A percentile compares a stretch with the other conserved stretches of the same genome.
phyloP scores from a whole-genome alignment of 2,888 invertebrate genomes.

The Calliphora vomitoria region DNA sequence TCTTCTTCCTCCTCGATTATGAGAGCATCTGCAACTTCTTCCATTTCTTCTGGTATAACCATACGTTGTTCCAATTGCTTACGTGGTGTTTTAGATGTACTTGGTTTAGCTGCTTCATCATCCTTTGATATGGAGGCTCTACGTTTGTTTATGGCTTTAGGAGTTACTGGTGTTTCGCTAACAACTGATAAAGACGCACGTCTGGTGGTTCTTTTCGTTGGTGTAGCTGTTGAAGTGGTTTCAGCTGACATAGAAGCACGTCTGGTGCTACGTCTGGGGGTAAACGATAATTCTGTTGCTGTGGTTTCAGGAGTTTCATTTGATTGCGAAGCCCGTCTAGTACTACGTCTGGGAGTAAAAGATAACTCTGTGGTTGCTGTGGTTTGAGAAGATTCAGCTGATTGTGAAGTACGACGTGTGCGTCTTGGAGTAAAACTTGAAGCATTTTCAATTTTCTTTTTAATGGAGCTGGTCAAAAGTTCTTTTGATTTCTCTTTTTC shows the following conservation, averaged over 20 bases:
- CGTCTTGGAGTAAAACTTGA: constrained; percentile 36
- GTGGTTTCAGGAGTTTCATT: neutral
- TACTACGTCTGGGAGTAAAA: constrained; percentile 33
- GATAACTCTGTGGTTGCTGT: neutral
- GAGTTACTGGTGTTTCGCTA: constrained; percentile 63
- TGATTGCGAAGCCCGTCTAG: constrained; percentile 56
- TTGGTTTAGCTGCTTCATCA: constrained; percentile 32
- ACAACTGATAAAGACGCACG: constrained; percentile 61
- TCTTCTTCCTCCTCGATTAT: constrained; percentile 58
- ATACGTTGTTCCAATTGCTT: constrained; percentile 20
- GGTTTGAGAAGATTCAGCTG: constrained; percentile 17
- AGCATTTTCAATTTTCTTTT: constrained; percentile 18
- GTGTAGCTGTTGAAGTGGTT: constrained; percentile 25
- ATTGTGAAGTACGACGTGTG: constrained; percentile 60
- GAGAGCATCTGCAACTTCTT: constrained; percentile 69
- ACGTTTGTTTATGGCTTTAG: constrained; percentile 66
- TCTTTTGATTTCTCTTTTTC: neutral
- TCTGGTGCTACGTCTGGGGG: constrained; percentile 74
- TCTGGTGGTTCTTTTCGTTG: constrained; percentile 48
- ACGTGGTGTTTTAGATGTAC: constrained; percentile 36
- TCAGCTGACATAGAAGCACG: constrained; percentile 74
- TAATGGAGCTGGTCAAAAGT: neutral
- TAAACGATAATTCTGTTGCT: constrained; percentile 38
- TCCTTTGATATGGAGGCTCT: constrained; percentile 72
- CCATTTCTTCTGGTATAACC: constrained; percentile 57